These are phyloP conservation scores for Octomys mimax DNA, from an alignment of 2,797 vertebrate species.

Conservation along the genomic window DNA sequence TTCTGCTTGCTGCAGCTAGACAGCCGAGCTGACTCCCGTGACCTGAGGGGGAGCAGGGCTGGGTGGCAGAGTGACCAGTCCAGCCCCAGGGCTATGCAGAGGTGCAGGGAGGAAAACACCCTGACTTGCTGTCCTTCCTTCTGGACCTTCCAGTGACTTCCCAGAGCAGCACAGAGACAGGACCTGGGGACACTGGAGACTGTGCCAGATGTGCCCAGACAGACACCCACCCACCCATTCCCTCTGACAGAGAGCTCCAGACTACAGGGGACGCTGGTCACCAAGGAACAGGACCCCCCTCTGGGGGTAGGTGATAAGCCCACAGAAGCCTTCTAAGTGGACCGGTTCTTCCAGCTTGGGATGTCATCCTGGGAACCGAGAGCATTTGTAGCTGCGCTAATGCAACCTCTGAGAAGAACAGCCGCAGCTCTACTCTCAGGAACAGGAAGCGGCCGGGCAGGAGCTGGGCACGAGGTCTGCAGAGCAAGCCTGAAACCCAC, in stretches of 20 bases:
- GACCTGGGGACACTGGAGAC: neutral
- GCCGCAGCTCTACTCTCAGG: too few species aligned
- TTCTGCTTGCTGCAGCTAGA: neutral
- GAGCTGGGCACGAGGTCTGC: neutral
- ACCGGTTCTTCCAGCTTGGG: neutral
- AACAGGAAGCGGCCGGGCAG: neutral
- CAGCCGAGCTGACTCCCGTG: neutral
- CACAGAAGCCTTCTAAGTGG: neutral
- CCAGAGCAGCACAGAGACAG: too few species aligned
- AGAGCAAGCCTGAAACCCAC: neutral
- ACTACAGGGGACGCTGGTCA: neutral
- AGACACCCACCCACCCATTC: too few species aligned
- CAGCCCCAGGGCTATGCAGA: neutral
- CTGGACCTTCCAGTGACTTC: neutral
- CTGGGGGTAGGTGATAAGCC: neutral
- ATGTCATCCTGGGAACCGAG: too few species aligned
- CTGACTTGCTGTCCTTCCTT: neutral
- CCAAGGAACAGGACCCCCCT: neutral
- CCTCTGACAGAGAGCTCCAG: neutral
- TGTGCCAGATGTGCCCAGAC: neutral
- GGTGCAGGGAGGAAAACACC: neutral
- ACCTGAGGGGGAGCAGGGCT: too few species aligned
- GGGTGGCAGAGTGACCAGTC: neutral
- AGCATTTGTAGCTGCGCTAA: too few species aligned
- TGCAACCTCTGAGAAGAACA: neutral